phyloP scores from a whole-genome alignment of 1,140 invertebrate species.

The Lordiphosa mommai region DNA sequence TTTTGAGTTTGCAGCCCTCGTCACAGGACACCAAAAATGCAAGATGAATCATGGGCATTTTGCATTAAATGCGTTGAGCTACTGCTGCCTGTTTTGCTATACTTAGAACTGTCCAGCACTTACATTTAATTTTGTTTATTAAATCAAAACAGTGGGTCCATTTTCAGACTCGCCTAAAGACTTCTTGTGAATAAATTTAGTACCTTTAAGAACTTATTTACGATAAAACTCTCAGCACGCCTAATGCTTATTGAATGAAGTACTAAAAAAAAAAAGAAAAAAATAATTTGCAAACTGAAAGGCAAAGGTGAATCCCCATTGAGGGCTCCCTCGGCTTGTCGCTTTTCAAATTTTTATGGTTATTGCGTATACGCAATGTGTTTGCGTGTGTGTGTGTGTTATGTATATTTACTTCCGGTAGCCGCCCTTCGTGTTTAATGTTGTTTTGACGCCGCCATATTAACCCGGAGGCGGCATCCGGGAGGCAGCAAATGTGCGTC shows the following conservation, averaged over 20 bases:
- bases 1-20: no score
- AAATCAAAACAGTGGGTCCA: no score
- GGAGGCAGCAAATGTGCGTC: conserved; percentile 69
- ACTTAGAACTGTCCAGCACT: no score
- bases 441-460: conserved; percentile 77
- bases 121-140: no score
- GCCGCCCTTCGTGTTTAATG: conserved; percentile 58
- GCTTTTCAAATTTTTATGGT: conserved; percentile 65
- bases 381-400: conserved; percentile 33
- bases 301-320: conserved; percentile 34
- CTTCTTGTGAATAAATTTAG: not conserved
- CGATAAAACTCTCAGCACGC: conserved; percentile 17
- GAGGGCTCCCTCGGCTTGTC: conserved; percentile 14
- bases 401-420: conserved; percentile 64
- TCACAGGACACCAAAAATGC: no score
- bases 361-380: conserved; percentile 68
- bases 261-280: conserved; percentile 67
- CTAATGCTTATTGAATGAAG: conserved; percentile 74
- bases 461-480: conserved; percentile 58
- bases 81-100: no score
- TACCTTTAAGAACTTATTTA: not conserved
- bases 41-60: no score
- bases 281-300: conserved; percentile 59
- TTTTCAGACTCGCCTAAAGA: no score
- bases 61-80: no score